phyloP scores from a whole-genome alignment of 2,113 vertebrate genomes.

The Hiodon alosoides region DNA sequence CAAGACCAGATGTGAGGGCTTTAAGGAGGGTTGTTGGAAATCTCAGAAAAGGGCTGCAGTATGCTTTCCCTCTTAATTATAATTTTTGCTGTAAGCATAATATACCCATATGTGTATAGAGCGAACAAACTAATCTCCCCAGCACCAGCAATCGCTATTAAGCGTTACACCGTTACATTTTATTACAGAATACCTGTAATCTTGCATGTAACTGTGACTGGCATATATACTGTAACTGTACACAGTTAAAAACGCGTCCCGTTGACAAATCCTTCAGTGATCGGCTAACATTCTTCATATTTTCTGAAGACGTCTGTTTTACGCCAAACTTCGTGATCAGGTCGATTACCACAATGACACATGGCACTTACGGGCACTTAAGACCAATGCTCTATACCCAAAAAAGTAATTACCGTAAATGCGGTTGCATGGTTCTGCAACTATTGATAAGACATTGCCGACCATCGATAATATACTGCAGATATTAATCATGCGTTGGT shows the following conservation, averaged over 20 bases:
- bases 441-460: too few species aligned
- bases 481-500: too few species aligned
- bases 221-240: background rate
- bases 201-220: background rate
- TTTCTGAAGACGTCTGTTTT: too few species aligned
- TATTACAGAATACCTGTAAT: conserved; percentile 30
- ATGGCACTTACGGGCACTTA: too few species aligned
- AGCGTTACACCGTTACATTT: conserved; percentile 32
- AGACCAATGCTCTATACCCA: too few species aligned
- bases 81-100: conserved; percentile 63
- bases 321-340: too few species aligned
- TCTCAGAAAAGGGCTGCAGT: conserved; percentile 48
- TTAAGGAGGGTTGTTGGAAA: conserved; percentile 66
- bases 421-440: too few species aligned
- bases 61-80: conserved; percentile 62
- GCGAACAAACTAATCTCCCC: conserved; percentile 51
- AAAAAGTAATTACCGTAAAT: too few species aligned
- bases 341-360: too few species aligned
- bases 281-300: too few species aligned
- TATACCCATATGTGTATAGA: conserved; percentile 54
- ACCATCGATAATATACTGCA: too few species aligned
- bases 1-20: conserved; percentile 74
- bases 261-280: background rate
- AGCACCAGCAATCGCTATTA: conserved; percentile 35
- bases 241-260: background rate